Evolutionary conservation across 2,888 invertebrate species (phyloP), one percentile per base, ranked within the genome.

Genomic region (Arge pagana): DNA sequence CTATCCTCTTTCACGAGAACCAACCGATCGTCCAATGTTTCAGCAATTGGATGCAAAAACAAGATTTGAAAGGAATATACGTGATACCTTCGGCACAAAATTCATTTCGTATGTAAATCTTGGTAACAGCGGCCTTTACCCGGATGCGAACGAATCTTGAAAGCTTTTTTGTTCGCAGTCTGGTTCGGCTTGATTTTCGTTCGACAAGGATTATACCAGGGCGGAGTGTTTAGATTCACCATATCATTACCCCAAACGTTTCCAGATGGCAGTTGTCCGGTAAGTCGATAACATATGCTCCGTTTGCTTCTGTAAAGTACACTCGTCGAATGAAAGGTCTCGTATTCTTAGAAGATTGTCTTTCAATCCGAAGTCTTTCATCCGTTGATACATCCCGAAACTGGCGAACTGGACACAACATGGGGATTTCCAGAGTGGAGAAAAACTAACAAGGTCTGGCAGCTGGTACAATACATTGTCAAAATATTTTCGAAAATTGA

Each of bases 181-280:
- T 95, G 94, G 94, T 90, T 88, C 81, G 94, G 94, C 59, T 88
- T 94, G 18, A 82, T 94, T 70, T 97, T 96, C 80, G 84, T 96
- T 48, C 84, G 93, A 65, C 86, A 88, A 76, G 96, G 96, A 16
- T 79, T 86, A 58, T 97, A 94, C 78, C 88, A 90, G 78, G 93
- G 91, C 59, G 96, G 91, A 54, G 83, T 96, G 49, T 95, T 96
- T 76, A 86, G 95, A 65, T 97, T 97, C 77, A 88, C 86, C 56
- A 80, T 98, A 60, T 82, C 84, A 62, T 83, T 97, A 70, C 93
- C 96, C 51, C 89, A 91, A 57, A 87, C 86, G 64, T 97, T 94
- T 78, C 97, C 96, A 19, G 87, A 90, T 76, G 85, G 86, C 54
- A 86, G 85, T 67, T 87, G 88, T 69, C 94, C 95, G 55, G 93